A percentile compares a stretch with the other conserved stretches of the same genome.
Conservation (phyloP, 2,113 vertebrate genomes). For the Paedocypris sp. region DNA sequence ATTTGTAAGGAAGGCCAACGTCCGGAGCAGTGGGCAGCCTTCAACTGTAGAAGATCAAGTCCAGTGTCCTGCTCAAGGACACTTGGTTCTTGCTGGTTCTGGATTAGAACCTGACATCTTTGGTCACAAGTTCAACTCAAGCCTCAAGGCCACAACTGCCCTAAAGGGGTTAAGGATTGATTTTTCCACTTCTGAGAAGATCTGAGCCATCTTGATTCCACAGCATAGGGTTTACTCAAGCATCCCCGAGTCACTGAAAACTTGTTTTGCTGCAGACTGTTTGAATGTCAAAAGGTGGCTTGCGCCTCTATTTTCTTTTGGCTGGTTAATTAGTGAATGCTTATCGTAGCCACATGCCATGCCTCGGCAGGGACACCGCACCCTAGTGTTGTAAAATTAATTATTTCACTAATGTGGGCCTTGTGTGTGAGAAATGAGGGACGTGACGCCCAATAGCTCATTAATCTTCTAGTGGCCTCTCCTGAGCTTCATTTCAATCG, state of each 20-base stretch:
- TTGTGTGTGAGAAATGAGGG: constrained; percentile 63
- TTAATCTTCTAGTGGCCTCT: constrained; percentile 75
- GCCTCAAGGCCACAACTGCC: too few species aligned
- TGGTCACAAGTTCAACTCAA: too few species aligned
- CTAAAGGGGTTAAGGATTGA: too few species aligned
- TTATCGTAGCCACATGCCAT: constrained; percentile 61
- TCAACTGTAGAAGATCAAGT: too few species aligned
- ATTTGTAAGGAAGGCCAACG: too few species aligned
- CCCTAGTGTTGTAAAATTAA: constrained; percentile 76
- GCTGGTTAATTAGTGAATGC: constrained; percentile 74
- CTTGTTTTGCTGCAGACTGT: constrained; percentile 36
- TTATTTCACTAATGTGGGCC: constrained; percentile 66
- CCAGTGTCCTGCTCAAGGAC: too few species aligned
- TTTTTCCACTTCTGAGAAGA: too few species aligned
- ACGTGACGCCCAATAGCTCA: constrained; percentile 72
- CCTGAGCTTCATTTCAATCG: constrained; percentile 52
- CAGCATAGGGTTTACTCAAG: too few species aligned
- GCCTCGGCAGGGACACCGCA: constrained; percentile 60
- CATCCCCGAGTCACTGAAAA: constrained; percentile 13
- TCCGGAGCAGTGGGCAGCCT: too few species aligned
- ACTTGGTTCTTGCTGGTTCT: too few species aligned
- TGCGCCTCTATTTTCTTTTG: constrained; percentile 32
- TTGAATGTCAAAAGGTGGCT: constrained; percentile 55
- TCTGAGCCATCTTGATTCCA: too few species aligned
- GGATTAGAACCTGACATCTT: too few species aligned